Percentiles rank a stretch among this genome's conserved stretches.
These are phyloP conservation scores for Enteromius unitaeniatus DNA, from an alignment of 2,797 vertebrate genomes.

Conservation along the genomic window DNA sequence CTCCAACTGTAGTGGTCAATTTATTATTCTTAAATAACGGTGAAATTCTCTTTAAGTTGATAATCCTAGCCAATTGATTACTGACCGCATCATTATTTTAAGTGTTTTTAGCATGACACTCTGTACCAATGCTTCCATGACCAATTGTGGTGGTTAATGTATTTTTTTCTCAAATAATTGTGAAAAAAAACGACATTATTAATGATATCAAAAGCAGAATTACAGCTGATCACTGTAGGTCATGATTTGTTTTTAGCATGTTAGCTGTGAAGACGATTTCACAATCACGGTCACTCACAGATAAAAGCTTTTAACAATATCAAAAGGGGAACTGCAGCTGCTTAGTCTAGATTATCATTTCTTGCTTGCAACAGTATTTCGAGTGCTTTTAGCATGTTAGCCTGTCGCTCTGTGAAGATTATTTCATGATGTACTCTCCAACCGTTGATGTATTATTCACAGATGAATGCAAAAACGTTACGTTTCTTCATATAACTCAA, in stretches of 20 bases:
- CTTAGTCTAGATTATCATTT: background rate
- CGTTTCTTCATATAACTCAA: background rate
- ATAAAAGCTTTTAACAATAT: background rate
- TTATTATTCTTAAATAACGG: too few relatives aligned
- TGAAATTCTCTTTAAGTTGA: background rate
- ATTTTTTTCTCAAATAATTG: too few relatives aligned
- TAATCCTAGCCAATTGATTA: background rate
- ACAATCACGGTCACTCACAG: background rate
- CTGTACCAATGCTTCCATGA: background rate
- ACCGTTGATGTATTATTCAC: background rate
- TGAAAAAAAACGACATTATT: too few relatives aligned
- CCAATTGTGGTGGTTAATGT: background rate
- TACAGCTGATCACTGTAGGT: background rate
- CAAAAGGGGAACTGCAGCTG: background rate
- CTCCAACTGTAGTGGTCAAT: background rate
- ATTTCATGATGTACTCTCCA: background rate
- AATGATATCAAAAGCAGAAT: background rate
- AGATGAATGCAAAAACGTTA: background rate
- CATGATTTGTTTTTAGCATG: too few relatives aligned
- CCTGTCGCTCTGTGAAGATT: background rate
- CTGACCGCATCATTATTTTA: background rate
- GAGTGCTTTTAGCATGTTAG: background rate
- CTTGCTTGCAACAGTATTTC: background rate
- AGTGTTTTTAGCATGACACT: too few relatives aligned
- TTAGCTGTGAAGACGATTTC: background rate